phyloP scores from a whole-genome alignment of 53 echinoderm and acorn worm genomes.

The Actinopyga echinites region DNA sequence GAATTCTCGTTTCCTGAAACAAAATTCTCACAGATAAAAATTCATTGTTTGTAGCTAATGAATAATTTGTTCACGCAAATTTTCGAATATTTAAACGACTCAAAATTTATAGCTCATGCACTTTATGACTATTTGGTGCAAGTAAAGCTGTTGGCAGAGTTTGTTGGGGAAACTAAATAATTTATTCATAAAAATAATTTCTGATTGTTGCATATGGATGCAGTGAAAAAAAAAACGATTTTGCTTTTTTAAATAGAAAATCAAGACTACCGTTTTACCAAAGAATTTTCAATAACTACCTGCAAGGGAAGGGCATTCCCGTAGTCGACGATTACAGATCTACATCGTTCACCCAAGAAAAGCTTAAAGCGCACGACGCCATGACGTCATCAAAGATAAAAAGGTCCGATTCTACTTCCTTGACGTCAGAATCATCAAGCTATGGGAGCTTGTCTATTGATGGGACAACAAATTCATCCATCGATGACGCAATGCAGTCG shows the following conservation, averaged over 20 bases:
- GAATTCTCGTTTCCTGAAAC: too few species aligned
- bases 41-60: too few species aligned
- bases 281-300: slow-evolving; percentile 71
- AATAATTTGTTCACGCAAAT: too few species aligned
- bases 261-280: slow-evolving; percentile 79
- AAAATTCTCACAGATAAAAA: too few species aligned
- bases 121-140: too few species aligned
- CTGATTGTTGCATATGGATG: too few species aligned
- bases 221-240: too few species aligned
- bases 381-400: slow-evolving; percentile 25
- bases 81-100: too few species aligned
- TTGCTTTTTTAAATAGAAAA: slow-evolving; percentile 80
- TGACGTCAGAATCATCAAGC: slow-evolving; percentile 46
- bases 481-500: slow-evolving; percentile 36
- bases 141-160: too few species aligned
- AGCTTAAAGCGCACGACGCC: not conserved
- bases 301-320: slow-evolving; percentile 58
- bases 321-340: slow-evolving; percentile 46
- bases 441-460: slow-evolving; percentile 35
- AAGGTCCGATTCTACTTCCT: not conserved
- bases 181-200: too few species aligned
- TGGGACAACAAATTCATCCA: not conserved
- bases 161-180: too few species aligned
- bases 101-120: too few species aligned
- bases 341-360: slow-evolving; percentile 23